Evolutionary conservation across 2,888 invertebrate species (phyloP), one percentile per base, ranked within the genome.

Genomic region (Philereme vetulata): DNA sequence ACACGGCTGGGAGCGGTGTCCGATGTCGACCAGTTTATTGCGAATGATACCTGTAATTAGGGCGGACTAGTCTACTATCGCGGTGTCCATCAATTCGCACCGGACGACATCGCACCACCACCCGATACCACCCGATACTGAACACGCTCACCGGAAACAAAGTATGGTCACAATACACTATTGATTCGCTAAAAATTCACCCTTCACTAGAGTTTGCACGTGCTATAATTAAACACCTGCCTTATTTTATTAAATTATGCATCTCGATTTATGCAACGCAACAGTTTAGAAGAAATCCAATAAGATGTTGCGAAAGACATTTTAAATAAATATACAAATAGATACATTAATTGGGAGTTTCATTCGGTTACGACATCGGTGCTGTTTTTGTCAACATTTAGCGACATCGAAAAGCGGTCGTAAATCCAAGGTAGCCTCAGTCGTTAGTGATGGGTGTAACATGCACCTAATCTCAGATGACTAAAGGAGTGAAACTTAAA

Each of bases 31-130:
- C 71, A 83, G 85, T 85, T 86, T 86, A 87, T 86, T 86, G 88
- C 85, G 74, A 90, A 84, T 85, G 91, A 91, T 88, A 91, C 87
- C 87, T 80, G 87, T 90, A 90, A 92, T 92, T 91, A 70, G 70
- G 75, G 67, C 68, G 70, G 66, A 44, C 74, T 74, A 68, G 70
- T 64, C 64, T 62, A 69, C 66, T 89, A 90, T 90, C 90, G 77
- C 71, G 70, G 65, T 75, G 80, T 72, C 81, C 81, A 90, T 90
- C 90, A 87, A 82, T 84, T 82, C 80, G 80, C 82, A 81, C 77
- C 72, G 68, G 51, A 66, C 70, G 66, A 71, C 71, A 73, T 62
- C 69, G 47, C 38, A 51, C 54, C 72, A 67, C 66, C 72, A 62
- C 61, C 61, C 65, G 71, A 68, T 72, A 67, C 66, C 72, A 62